A percentile compares a stretch with the other conserved stretches of the same genome.
These are phyloP conservation scores for human DNA, from an alignment of 2,113 vertebrate species.

Conservation along the genomic window GRCh38 chrX:91874501-91875000, in stretches of 20 bases:
- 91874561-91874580: neutral
- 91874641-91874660: neutral
- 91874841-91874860: neutral
- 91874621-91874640: neutral
- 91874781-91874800: neutral
- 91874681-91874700: neutral
- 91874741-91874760: neutral
- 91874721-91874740: neutral
- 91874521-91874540: conserved; percentile 18
- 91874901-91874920: neutral
- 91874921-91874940: neutral
- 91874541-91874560: neutral
- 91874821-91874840: conserved; percentile 43
- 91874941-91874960: neutral
- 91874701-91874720: neutral
- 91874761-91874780: neutral
- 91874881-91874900: neutral
- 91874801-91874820: neutral
- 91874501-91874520: conserved; percentile 50
- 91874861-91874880: conserved; percentile 6
- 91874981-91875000: neutral
- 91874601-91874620: neutral
- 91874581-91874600: neutral
- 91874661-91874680: neutral
- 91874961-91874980: neutral